Evolutionary conservation across 2,888 invertebrate species (phyloP), one percentile per base, ranked within the genome.

Genomic region (Apoda limacodes): DNA sequence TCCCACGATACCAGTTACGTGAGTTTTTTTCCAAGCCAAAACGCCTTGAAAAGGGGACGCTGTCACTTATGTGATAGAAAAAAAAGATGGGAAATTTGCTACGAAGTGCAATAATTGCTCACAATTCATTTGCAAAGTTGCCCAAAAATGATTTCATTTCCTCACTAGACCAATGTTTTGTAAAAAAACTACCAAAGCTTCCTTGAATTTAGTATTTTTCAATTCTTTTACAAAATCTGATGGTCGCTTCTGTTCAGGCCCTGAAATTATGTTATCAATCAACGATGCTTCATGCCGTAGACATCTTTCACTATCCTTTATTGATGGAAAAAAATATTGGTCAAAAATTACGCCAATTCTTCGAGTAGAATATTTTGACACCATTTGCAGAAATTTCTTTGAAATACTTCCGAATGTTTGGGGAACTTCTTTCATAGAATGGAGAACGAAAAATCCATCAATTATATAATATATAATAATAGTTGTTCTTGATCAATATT

Each of bases 261-360:
- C 40, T 9, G 27, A 22, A n/a, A 43, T 39, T n/a, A n/a, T n/a
- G 13, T 39, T 39, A 26, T 32, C 10, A 32, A 39, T 37, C 52
- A 45, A 48, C 45, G 57, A 19, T 39, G 13, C 40, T 56, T 42
- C 27, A 9, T 48, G 15, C 13, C 25, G 21, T 10, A n/a, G 3
- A 14, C 23, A 10, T 19, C 40, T 44, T 43, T 60, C 58, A 22
- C 25, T 43, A 41, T 57, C 54, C 45, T 60, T 62, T 25, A 58
- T 56, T 13, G 55, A 57, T 6, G 59, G 55, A 22, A 43, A 31
- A 25, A 49, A 43, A 38, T 58, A 55, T n/a, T 48, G 42, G 35
- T 59, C 57, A 40, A 50, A 39, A 34, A 39, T 25, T 31, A 43
- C 27, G 11, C 24, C 14, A 12, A 30, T 25, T 6, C 5, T 12